Conservation (phyloP, 2,888 invertebrate genomes). For the Congeria kusceri region DNA sequence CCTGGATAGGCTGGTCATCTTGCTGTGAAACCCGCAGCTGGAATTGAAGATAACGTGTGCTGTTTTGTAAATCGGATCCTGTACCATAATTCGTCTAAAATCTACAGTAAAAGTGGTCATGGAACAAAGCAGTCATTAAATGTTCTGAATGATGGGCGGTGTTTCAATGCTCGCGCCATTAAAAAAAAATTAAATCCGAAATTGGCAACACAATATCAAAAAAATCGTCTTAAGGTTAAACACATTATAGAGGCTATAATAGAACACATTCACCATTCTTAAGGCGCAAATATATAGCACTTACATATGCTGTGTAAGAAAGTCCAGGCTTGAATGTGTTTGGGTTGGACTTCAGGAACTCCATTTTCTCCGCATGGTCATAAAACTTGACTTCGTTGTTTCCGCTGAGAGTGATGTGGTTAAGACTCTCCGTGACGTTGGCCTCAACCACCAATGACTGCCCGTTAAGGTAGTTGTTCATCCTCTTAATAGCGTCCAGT, state of each 20-base stretch:
- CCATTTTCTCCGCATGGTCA: conserved; percentile 91
- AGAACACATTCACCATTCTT: no score
- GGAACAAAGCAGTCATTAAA: no score
- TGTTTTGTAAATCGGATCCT: no score
- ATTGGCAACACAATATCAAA: no score
- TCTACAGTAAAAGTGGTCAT: no score
- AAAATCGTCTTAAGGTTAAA: no score
- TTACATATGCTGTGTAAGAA: conserved; percentile 93
- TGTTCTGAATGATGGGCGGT: no score
- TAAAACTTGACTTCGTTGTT: conserved; percentile 91
- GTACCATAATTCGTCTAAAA: no score
- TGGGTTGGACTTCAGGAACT: conserved; percentile 91
- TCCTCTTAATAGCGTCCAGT: conserved; percentile 57
- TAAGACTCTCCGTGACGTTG: conserved; percentile 95
- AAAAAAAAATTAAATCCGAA: no score
- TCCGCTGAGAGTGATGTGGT: conserved; percentile 93
- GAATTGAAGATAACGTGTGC: not conserved
- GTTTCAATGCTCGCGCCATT: no score
- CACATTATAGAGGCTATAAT: no score
- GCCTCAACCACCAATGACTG: conserved; percentile 87
- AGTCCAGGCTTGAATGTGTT: conserved; percentile 95
- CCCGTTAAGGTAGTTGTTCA: conserved; percentile 40
- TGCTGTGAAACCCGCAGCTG: conserved; percentile 81
- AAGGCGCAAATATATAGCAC: conserved; percentile 80
- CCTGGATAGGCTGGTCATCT: conserved; percentile 78